Conservation (phyloP, 1,140 invertebrate genomes). For the Drosophila arawakana region DNA sequence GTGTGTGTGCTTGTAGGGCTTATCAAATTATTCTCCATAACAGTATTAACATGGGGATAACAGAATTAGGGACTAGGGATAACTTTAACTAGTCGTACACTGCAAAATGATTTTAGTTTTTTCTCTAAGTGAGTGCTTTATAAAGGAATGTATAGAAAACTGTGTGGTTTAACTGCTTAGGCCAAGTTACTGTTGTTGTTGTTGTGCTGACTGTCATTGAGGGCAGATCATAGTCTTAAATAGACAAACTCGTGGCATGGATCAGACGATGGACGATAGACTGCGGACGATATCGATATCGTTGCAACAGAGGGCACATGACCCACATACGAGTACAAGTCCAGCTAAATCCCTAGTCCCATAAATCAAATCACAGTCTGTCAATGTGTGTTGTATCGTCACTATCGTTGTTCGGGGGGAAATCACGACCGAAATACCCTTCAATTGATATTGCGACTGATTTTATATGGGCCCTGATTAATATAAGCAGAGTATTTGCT, state of each 20-base stretch:
- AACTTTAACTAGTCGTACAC: background rate
- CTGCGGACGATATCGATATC: background rate
- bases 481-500: slow-evolving; percentile 71
- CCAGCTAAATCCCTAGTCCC: slow-evolving; percentile 30
- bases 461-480: slow-evolving; percentile 74
- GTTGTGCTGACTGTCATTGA: background rate
- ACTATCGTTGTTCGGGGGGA: slow-evolving; percentile 43
- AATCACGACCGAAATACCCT: slow-evolving; percentile 79
- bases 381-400: slow-evolving; percentile 20
- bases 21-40: slow-evolving; percentile 29
- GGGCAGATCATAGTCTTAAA: slow-evolving; percentile 37
- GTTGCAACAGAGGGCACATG: slow-evolving; percentile 31
- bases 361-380: slow-evolving; percentile 51
- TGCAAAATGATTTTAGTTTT: too few species aligned
- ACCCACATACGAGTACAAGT: slow-evolving; percentile 32
- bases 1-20: slow-evolving; percentile 32
- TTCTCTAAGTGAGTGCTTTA: too few species aligned
- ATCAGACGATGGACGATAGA: background rate
- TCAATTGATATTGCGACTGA: slow-evolving; percentile 78
- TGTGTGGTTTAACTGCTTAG: too few species aligned
- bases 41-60: background rate
- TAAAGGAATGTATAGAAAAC: background rate
- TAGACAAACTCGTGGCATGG: slow-evolving; percentile 5
- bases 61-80: background rate
- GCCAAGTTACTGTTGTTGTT: too few species aligned